A percentile compares a stretch with the other conserved stretches of the same genome.
Evolutionary conservation across 2,888 invertebrate genomes (phyloP).

Genomic region (Morpho achilles): DNA sequence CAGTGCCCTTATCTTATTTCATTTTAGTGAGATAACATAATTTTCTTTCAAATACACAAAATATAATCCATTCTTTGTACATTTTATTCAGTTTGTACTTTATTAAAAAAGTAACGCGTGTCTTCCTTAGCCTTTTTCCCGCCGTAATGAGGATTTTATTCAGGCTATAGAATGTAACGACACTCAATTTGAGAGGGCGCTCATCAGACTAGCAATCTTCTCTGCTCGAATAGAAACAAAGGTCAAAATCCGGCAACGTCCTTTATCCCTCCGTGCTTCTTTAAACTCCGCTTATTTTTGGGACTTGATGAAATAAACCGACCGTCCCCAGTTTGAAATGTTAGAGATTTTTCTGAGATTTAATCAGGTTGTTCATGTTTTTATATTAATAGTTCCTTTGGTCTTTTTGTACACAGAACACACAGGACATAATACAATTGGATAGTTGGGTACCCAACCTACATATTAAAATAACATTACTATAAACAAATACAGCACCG

Average conservation of each 20-base stretch:
- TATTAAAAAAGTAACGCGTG: slow-evolving; percentile 22
- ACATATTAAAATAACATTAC: no score
- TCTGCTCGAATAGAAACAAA: slow-evolving; percentile 11
- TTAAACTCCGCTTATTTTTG: slow-evolving; percentile 18
- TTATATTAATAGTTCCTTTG: not conserved
- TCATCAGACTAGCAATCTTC: slow-evolving; percentile 3
- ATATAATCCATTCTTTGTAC: not conserved
- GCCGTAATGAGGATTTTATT: slow-evolving; percentile 22
- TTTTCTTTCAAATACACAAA: no score
- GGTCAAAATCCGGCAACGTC: slow-evolving; percentile 8
- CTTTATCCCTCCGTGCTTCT: slow-evolving; percentile 9
- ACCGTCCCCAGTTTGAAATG: slow-evolving; percentile 24
- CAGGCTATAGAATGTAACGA: slow-evolving; percentile 25
- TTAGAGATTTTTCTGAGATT: slow-evolving; percentile 16
- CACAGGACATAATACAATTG: no score
- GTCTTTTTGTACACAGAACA: no score
- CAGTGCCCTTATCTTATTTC: no score
- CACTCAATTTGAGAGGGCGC: slow-evolving; percentile 15
- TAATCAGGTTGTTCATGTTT: slow-evolving; percentile 14
- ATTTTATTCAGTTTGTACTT: slow-evolving; percentile 16
- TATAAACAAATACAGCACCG: no score
- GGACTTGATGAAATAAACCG: slow-evolving; percentile 27
- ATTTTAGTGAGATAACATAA: no score
- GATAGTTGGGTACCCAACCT: no score
- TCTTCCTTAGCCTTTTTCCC: slow-evolving; percentile 15